These are phyloP conservation scores for Myotis brandtii DNA, from an alignment of 2,113 vertebrate genomes.

Conservation along the genomic window DNA sequence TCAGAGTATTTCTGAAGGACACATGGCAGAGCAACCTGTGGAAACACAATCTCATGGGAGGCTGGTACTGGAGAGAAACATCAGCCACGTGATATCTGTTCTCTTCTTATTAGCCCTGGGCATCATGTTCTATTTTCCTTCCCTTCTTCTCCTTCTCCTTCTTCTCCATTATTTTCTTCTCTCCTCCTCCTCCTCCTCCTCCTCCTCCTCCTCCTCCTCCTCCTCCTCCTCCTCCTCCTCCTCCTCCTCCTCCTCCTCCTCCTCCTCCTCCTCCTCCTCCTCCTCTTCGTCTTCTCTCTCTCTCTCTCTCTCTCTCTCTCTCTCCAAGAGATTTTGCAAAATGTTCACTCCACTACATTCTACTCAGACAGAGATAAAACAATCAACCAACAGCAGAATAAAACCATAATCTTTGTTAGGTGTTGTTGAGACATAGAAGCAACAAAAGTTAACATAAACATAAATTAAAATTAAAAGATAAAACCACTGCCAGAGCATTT, in stretches of 20 bases:
- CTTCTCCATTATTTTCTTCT: rapidly evolving
- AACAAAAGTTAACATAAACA: constrained; percentile 59
- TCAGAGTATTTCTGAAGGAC: background rate
- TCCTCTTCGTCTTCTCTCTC: background rate
- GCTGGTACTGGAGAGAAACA: background rate
- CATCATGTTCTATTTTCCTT: background rate
- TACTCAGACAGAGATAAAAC: background rate
- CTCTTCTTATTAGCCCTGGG: background rate
- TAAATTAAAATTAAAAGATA: constrained; percentile 23
- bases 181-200: too few species aligned
- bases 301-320: background rate
- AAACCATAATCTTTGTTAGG: background rate
- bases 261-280: too few species aligned
- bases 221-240: too few species aligned
- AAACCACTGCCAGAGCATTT: background rate
- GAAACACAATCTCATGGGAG: background rate
- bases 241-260: background rate
- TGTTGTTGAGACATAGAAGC: constrained; percentile 28
- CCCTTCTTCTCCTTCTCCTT: background rate
- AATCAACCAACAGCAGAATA: background rate
- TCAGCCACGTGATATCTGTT: background rate
- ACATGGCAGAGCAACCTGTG: background rate
- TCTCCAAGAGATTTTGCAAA: background rate
- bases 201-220: too few species aligned
- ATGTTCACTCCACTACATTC: background rate